Percentiles rank a stretch among this genome's conserved stretches.
phyloP scores from a whole-genome alignment of 2,113 vertebrate species.

The Malaclemys terrapin region DNA sequence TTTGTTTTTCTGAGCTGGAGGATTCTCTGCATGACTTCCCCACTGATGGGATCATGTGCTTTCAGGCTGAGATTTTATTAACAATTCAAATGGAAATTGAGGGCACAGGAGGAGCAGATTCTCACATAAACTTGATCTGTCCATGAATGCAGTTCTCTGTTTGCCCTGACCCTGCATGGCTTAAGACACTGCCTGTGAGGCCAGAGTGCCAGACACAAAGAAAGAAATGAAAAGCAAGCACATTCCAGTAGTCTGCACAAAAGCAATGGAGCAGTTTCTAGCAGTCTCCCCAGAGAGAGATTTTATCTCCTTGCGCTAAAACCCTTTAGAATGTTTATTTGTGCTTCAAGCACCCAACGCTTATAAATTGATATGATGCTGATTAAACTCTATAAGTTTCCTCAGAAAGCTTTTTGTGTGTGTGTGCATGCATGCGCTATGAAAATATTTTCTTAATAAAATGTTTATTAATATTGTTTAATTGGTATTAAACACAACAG shows the following conservation, averaged over 20 bases:
- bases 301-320: conserved; percentile 82
- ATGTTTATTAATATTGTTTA: background rate
- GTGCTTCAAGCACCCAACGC: conserved; percentile 66
- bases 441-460: background rate
- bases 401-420: background rate
- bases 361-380: conserved; percentile 71
- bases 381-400: conserved; percentile 58
- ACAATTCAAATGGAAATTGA: conserved; percentile 99
- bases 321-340: conserved; percentile 81
- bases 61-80: conserved; percentile 91
- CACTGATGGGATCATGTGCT: conserved; percentile 89
- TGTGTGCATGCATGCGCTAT: background rate
- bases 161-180: conserved; percentile 91
- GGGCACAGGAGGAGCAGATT: conserved; percentile 94
- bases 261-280: conserved; percentile 81
- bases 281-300: conserved; percentile 80
- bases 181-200: conserved; percentile 89
- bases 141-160: conserved; percentile 97
- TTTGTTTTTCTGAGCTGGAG: conserved; percentile 84
- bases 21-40: conserved; percentile 89
- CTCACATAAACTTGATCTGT: conserved; percentile 99
- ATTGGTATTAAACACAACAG: background rate
- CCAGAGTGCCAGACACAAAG: conserved; percentile 87
- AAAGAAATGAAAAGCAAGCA: conserved; percentile 87
- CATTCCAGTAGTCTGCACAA: conserved; percentile 88